Base-by-base conservation (phyloP, 2,888 invertebrate species). In the Unio pictorum region DNA sequence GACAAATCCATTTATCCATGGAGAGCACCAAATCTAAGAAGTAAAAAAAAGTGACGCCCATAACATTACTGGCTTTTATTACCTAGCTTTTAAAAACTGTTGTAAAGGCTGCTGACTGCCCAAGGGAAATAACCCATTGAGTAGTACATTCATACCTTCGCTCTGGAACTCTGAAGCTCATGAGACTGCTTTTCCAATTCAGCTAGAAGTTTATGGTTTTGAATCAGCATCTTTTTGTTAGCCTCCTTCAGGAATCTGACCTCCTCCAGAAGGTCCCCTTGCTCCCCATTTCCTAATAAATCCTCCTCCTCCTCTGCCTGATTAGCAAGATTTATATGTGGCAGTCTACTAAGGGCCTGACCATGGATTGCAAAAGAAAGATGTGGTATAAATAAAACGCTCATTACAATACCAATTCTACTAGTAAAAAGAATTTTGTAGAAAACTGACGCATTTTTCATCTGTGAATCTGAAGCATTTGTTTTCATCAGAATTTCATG, bases 131-230 rank as follows among this genome's bases (percentile, higher is more conserved):
- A 15, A 45, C 2, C 15, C 3, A 11, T 45, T 45, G 45, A 45
- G 11, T 15, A 45, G 15, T 2, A 15, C 45, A 11, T 11, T 45
- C 66, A 62, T 69, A 86, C 87, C 84, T 85, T 83, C 30, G 81
- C 77, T 64, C 83, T 83, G 5, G 83, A 77, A 26, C 75, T 67
- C 56, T 85, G 84, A 11, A 86, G 74, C 61, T 86, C 85, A 68
- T 80, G 81, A 7, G 82, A 82, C 23, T 80, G 77, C 55, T 83
- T 82, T 66, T 87, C 87, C 63, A 86, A 81, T 63, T 87, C 86
- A 63, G 78, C 77, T 69, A 86, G 76, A 55, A 87, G 73, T 63
- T 84, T 82, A 61, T 86, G 86, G 71, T 87, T 87, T 73, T 86
- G 85, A 45, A 80, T 70, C 45, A 87, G 73, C 55, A 86, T 75